These are phyloP conservation scores for Chelonia mydas DNA, from an alignment of 2,797 vertebrate species.

Conservation along the genomic window DNA sequence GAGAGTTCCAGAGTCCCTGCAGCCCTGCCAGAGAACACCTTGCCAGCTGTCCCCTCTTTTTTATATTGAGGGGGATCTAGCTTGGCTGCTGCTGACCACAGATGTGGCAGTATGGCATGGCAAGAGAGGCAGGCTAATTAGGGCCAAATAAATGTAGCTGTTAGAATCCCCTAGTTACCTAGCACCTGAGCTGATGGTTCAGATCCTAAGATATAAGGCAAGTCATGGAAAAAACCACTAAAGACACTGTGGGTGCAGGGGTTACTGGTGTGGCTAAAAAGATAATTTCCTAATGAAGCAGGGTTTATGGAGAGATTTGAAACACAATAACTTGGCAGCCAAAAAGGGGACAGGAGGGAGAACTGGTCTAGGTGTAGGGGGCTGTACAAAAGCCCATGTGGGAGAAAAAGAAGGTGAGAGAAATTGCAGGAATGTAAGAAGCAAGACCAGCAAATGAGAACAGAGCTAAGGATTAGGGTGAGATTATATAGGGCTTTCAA, in stretches of 20 bases:
- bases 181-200: not conserved
- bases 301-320: slow-evolving; percentile 51
- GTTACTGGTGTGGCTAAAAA: slow-evolving; percentile 46
- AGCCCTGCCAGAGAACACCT: not conserved
- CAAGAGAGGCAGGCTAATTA: not conserved
- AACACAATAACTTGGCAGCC: slow-evolving; percentile 31
- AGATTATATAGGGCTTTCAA: not conserved
- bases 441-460: fast-evolving
- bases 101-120: not conserved
- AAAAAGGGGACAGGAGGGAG: not conserved
- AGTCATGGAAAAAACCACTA: slow-evolving; percentile 12
- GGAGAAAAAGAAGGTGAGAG: not conserved
- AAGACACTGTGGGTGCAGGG: slow-evolving; percentile 8
- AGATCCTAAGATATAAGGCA: slow-evolving; percentile 9
- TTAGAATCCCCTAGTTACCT: slow-evolving; percentile 14
- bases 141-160: not conserved
- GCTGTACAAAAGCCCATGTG: not conserved
- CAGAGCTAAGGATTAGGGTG: not conserved
- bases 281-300: slow-evolving; percentile 31
- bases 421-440: not conserved
- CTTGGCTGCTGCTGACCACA: not conserved
- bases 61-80: not conserved
- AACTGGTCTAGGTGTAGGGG: not conserved
- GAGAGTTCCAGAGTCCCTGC: not conserved
- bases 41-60: not conserved